Evolutionary conservation across 2,888 invertebrate genomes (phyloP).

Genomic region (Tholera decimalis): DNA sequence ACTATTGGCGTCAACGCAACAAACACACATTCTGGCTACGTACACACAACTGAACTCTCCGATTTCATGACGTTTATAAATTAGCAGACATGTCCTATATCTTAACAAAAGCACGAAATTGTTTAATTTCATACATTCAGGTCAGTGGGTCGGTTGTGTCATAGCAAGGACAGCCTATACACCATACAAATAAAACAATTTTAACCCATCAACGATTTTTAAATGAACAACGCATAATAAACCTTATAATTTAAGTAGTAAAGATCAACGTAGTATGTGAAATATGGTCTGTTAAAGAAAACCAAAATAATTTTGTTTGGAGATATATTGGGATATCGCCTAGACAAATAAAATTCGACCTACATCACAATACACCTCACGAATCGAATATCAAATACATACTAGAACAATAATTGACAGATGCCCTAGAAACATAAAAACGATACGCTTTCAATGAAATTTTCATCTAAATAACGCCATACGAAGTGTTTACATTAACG

Average conservation of each 20-base stretch:
- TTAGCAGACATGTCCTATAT: slow-evolving; percentile 54
- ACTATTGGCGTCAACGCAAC: slow-evolving; percentile 19
- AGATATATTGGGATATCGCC: slow-evolving; percentile 48
- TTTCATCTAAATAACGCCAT: neutral
- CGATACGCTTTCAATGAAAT: slow-evolving; percentile 12
- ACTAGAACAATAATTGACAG: slow-evolving; percentile 42
- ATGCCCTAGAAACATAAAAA: slow-evolving; percentile 38
- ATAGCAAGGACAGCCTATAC: slow-evolving; percentile 61
- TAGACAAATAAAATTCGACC: slow-evolving; percentile 48
- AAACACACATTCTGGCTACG: slow-evolving; percentile 8
- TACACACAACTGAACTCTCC: slow-evolving; percentile 11
- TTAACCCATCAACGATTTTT: slow-evolving; percentile 22
- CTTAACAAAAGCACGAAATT: slow-evolving; percentile 58
- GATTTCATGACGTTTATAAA: slow-evolving; percentile 51
- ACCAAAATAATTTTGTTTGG: slow-evolving; percentile 43
- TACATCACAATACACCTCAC: slow-evolving; percentile 24
- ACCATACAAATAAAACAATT: slow-evolving; percentile 58
- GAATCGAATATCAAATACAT: slow-evolving; percentile 38
- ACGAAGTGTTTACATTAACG: neutral
- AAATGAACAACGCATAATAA: slow-evolving; percentile 20
- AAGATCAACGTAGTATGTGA: slow-evolving; percentile 13
- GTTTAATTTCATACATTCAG: slow-evolving; percentile 56
- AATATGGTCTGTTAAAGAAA: slow-evolving; percentile 17
- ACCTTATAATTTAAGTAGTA: slow-evolving; percentile 26
- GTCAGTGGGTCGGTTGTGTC: slow-evolving; percentile 65